Evolutionary conservation across 1,140 invertebrate species (phyloP).

Genomic region (Camponotus floridanus): DNA sequence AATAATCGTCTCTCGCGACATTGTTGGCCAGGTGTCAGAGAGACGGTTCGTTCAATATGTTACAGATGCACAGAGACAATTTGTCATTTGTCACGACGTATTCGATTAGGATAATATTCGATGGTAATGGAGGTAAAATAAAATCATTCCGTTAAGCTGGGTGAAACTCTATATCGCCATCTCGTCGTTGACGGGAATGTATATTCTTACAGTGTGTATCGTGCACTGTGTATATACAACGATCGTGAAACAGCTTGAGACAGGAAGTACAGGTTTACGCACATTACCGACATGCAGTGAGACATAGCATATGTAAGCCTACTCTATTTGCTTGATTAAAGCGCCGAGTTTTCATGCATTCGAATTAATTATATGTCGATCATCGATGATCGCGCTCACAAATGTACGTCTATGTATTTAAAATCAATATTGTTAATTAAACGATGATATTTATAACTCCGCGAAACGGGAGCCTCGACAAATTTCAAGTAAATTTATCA

Average conservation of each 20-base stretch:
- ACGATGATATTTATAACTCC: not conserved
- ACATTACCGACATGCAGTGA: constrained; percentile 44
- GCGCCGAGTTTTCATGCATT: constrained; percentile 45
- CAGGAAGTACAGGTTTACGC: constrained; percentile 39
- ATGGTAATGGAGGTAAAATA: not conserved
- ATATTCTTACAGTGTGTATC: constrained; percentile 26
- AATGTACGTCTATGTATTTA: not conserved
- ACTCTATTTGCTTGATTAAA: constrained; percentile 53
- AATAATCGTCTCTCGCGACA: not conserved
- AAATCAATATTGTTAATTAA: not conserved
- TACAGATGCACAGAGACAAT: not conserved
- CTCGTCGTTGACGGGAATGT: not conserved
- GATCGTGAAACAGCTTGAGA: constrained; percentile 44
- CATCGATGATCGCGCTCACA: not conserved
- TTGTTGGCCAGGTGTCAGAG: not conserved
- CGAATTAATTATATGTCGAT: not conserved
- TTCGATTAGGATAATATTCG: not conserved
- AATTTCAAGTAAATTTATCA: not conserved
- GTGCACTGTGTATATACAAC: constrained; percentile 42
- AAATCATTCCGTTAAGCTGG: not conserved
- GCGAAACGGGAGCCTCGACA: not conserved
- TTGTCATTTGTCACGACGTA: not conserved
- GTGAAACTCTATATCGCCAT: not conserved
- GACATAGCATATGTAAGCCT: constrained; percentile 34
- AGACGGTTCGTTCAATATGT: constrained; percentile 8